Evolutionary conservation across 2,888 invertebrate species (phyloP).

Genomic region (Amorpha juglandis): DNA sequence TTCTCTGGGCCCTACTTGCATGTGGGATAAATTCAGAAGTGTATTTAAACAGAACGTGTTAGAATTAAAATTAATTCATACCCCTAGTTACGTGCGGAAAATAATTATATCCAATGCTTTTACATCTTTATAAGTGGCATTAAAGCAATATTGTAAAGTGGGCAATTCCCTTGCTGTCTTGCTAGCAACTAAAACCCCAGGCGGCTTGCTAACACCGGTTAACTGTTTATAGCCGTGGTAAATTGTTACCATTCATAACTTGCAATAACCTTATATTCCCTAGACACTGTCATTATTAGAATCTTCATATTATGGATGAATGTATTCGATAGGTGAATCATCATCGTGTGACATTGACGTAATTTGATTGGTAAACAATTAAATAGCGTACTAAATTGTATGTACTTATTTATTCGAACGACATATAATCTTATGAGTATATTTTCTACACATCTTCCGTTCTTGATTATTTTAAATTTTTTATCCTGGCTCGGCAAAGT

Average conservation of each 20-base stretch:
- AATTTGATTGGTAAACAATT: too few relatives aligned
- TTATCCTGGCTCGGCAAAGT: too few relatives aligned
- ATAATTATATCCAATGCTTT: neutral
- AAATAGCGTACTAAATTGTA: too few relatives aligned
- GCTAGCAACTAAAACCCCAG: constrained; percentile 36
- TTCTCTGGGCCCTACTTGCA: too few relatives aligned
- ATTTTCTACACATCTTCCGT: too few relatives aligned
- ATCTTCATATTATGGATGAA: neutral
- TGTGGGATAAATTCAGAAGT: too few relatives aligned
- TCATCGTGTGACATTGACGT: too few relatives aligned
- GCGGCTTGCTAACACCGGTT: constrained; percentile 46
- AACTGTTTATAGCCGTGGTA: constrained; percentile 60
- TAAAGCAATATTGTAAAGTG: constrained; percentile 12
- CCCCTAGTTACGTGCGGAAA: neutral
- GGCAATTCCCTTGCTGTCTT: constrained; percentile 41
- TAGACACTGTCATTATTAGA: constrained; percentile 2
- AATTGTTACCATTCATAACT: constrained; percentile 62
- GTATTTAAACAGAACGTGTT: too few relatives aligned
- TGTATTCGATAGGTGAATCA: too few relatives aligned
- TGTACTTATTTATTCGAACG: too few relatives aligned
- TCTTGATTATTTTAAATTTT: too few relatives aligned
- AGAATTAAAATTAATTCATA: neutral
- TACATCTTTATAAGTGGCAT: constrained; percentile 33
- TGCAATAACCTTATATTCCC: constrained; percentile 16
- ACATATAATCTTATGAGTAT: too few relatives aligned